Percentiles rank a stretch among this genome's conserved stretches.
Conservation (phyloP, 2,797 vertebrate species). For the Petrocephalus sullivani region DNA sequence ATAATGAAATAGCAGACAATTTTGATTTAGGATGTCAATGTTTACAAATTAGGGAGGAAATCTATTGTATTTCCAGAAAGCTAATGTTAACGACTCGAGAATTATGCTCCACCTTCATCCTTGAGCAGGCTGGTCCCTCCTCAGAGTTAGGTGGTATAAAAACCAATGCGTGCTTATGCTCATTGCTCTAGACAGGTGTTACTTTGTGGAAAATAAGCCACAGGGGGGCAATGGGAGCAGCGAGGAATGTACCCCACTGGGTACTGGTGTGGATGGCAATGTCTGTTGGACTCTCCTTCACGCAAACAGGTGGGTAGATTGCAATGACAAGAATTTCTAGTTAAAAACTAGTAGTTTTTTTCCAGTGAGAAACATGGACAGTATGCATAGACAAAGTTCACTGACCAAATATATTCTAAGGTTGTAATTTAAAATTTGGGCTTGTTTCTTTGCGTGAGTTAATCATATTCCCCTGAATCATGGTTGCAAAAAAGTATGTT, state of each 20-base stretch:
- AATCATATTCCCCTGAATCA: background rate
- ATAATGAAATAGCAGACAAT: background rate
- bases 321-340: background rate
- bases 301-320: constrained; percentile 29
- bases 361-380: background rate
- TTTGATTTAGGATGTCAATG: background rate
- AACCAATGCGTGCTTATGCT: background rate
- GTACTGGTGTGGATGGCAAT: constrained; percentile 44
- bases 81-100: constrained; percentile 9
- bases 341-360: background rate
- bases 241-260: constrained; percentile 18
- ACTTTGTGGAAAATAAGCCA: constrained; percentile 29
- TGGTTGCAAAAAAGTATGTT: background rate
- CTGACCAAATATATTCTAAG: background rate
- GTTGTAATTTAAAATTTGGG: background rate
- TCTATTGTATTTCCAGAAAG: background rate
- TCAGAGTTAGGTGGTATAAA: constrained; percentile 34
- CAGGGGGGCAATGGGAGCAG: constrained; percentile 50
- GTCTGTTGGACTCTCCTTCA: constrained; percentile 35
- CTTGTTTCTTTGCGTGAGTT: background rate
- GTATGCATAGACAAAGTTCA: background rate
- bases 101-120: constrained; percentile 35
- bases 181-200: constrained; percentile 35
- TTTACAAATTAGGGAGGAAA: constrained; percentile 10
- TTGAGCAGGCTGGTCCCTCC: constrained; percentile 22